These are phyloP conservation scores for Drosophila pallidifrons DNA, from an alignment of 1,140 invertebrate species.

Conservation along the genomic window DNA sequence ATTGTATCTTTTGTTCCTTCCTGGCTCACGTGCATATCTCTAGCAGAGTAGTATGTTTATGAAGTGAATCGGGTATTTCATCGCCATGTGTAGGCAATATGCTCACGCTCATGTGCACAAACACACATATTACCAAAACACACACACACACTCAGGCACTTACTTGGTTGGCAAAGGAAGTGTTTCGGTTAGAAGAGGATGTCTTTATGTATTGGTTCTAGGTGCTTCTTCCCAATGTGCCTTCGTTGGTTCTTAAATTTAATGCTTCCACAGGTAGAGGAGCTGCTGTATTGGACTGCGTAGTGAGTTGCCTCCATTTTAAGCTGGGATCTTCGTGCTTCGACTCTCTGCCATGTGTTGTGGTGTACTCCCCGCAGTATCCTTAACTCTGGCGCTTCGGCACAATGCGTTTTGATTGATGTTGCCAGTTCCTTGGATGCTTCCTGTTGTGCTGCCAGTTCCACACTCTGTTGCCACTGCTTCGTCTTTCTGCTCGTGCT, in stretches of 20 bases:
- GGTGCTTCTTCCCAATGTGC: constrained; percentile 1
- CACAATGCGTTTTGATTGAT: constrained; percentile 77
- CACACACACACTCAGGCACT: neutral
- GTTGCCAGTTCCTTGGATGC: constrained; percentile 62
- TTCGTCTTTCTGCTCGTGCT: constrained; percentile 44
- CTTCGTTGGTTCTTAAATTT: constrained; percentile 63
- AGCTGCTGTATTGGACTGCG: constrained; percentile 14
- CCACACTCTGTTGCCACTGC: neutral
- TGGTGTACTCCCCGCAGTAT: constrained; percentile 28
- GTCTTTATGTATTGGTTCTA: constrained; percentile 70
- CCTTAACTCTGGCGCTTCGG: constrained; percentile 47
- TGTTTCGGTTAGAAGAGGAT: constrained; percentile 59
- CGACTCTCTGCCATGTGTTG: neutral
- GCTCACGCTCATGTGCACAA: constrained; percentile 3
- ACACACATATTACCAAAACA: neutral
- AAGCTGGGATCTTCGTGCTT: constrained; percentile 14
- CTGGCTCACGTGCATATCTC: constrained; percentile 14
- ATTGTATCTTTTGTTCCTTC: neutral
- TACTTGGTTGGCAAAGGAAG: constrained; percentile 29
- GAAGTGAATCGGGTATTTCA: constrained; percentile 18
- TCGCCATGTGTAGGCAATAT: constrained; percentile 12
- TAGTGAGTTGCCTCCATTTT: constrained; percentile 19
- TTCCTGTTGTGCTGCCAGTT: constrained; percentile 47
- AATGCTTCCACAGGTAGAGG: constrained; percentile 73
- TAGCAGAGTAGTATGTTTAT: constrained; percentile 1